These are phyloP conservation scores for Acholoe squamosa DNA, from an alignment of 2,888 invertebrate genomes.

Conservation along the genomic window DNA sequence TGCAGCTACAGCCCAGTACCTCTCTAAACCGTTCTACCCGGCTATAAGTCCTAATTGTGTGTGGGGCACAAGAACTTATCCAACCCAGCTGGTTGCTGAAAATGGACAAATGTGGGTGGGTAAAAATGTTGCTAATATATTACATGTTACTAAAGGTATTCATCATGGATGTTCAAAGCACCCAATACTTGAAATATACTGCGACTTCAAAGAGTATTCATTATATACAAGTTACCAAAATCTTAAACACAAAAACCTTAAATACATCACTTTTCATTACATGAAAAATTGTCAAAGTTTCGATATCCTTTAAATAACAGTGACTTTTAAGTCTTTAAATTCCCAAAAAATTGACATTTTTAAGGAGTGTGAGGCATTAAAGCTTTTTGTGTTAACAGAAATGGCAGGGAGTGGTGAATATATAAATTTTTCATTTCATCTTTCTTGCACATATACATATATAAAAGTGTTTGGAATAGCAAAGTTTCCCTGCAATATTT, in stretches of 20 bases:
- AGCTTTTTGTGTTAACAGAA: not conserved
- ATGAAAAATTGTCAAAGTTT: not conserved
- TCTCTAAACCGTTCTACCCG: too few relatives aligned
- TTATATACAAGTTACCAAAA: not conserved
- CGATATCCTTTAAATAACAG: not conserved
- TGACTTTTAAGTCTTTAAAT: not conserved
- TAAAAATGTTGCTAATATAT: too few relatives aligned
- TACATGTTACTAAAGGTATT: too few relatives aligned
- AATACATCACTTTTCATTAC: not conserved
- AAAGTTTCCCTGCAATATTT: constrained; percentile 24
- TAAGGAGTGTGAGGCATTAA: not conserved
- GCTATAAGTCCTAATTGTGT: too few relatives aligned
- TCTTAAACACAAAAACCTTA: not conserved
- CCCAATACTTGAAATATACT: too few relatives aligned
- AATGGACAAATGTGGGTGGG: too few relatives aligned
- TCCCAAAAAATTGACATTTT: not conserved
- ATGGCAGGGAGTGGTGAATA: not conserved
- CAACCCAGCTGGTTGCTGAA: too few relatives aligned
- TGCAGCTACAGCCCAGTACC: too few relatives aligned
- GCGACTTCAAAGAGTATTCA: not conserved
- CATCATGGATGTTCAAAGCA: too few relatives aligned
- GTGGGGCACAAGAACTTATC: too few relatives aligned
- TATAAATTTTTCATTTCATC: not conserved
- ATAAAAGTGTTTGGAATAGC: constrained; percentile 2
- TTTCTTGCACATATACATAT: not conserved